A percentile compares a stretch with the other conserved stretches of the same genome.
Conservation (phyloP, 2,113 vertebrate species). For the Oreochromis spilurus region DNA sequence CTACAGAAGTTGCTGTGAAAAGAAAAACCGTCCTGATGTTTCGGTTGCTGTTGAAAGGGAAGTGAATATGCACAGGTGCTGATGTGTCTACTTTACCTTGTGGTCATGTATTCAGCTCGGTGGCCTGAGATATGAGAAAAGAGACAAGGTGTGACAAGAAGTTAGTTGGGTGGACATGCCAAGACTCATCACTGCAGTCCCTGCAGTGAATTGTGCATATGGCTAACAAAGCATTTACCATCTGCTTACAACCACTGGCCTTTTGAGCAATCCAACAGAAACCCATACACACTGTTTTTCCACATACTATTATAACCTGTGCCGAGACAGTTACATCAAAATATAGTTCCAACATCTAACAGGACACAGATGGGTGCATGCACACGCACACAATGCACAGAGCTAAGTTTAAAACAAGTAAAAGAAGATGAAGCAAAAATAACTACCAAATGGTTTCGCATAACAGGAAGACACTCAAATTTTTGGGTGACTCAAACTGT, state of each 20-base stretch:
- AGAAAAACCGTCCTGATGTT: background rate
- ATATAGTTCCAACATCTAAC: background rate
- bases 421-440: background rate
- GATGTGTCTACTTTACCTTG: conserved; percentile 79
- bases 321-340: background rate
- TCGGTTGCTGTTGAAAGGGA: background rate
- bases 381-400: background rate
- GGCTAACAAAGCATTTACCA: conserved; percentile 53
- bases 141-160: conserved; percentile 16
- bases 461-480: background rate
- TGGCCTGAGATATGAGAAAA: conserved; percentile 79
- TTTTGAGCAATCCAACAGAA: background rate
- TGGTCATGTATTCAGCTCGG: conserved; percentile 95
- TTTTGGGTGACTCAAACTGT: conserved; percentile 4
- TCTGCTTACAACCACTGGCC: conserved; percentile 45
- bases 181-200: conserved; percentile 28
- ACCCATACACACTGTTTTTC: background rate
- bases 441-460: conserved; percentile 7
- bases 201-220: conserved; percentile 18
- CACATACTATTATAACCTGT: background rate
- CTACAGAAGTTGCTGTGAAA: background rate
- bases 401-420: background rate
- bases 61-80: background rate
- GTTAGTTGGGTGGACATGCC: conserved; percentile 23
- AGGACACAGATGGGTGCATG: background rate